A percentile compares a stretch with the other conserved stretches of the same genome.
These are phyloP conservation scores for Podilymbus podiceps DNA, from an alignment of 2,113 vertebrate species.

Conservation along the genomic window DNA sequence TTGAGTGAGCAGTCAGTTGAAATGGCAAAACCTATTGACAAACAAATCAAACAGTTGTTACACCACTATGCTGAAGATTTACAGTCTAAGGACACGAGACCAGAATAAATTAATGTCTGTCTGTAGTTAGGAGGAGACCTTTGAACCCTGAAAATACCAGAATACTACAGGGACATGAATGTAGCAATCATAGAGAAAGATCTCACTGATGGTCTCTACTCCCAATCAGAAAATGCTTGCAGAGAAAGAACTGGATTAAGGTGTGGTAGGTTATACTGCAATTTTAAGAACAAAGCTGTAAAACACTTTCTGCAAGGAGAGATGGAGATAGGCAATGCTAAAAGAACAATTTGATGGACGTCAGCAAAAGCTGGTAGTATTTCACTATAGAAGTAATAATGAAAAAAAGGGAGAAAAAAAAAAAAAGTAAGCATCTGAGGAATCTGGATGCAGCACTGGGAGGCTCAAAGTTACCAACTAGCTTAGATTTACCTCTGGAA, in stretches of 20 bases:
- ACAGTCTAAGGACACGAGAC: not conserved
- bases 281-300: not conserved
- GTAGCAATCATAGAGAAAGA: not conserved
- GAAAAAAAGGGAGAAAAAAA: not conserved
- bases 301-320: not conserved
- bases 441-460: not conserved
- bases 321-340: not conserved
- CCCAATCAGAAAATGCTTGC: not conserved
- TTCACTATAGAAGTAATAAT: not conserved
- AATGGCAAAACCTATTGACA: not conserved
- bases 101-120: not conserved
- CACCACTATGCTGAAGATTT: not conserved
- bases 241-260: not conserved
- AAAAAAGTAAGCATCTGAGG: not conserved
- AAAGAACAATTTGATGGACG: not conserved
- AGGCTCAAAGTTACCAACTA: not conserved
- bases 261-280: not conserved
- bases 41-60: not conserved
- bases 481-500: not conserved
- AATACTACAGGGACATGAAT: not conserved
- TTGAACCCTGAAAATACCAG: not conserved
- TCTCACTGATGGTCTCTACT: not conserved
- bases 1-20: not conserved
- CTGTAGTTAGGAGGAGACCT: not conserved
- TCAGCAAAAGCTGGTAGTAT: not conserved